Percentiles rank a stretch among this genome's conserved stretches.
Evolutionary conservation across 2,113 vertebrate genomes (phyloP).

Genomic region (Myrmecophaga tridactyla): DNA sequence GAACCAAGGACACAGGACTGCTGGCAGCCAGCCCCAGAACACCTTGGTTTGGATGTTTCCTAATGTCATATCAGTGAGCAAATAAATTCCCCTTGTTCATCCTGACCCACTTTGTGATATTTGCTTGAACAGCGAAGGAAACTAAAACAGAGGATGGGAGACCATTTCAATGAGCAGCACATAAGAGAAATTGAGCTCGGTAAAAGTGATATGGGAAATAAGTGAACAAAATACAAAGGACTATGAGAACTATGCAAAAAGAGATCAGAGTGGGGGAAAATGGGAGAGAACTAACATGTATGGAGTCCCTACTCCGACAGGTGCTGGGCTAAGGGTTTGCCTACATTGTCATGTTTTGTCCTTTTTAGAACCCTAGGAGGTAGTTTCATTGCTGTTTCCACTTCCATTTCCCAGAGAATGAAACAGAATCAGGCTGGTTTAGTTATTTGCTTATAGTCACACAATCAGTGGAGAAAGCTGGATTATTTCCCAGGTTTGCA

Average conservation of each 20-base stretch:
- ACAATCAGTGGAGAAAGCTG: constrained; percentile 47
- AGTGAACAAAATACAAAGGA: not conserved
- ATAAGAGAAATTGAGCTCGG: not conserved
- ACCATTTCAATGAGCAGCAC: not conserved
- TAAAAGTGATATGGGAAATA: not conserved
- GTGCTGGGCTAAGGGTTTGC: not conserved
- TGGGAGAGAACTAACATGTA: not conserved
- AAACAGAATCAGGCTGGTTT: not conserved
- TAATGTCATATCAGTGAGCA: too few species aligned
- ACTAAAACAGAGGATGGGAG: not conserved
- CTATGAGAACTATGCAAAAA: fast-evolving
- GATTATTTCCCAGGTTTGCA: constrained; percentile 54
- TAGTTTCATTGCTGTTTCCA: constrained; percentile 19
- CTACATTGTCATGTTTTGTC: not conserved
- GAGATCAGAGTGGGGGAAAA: not conserved
- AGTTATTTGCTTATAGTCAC: constrained; percentile 48
- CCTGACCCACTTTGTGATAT: too few species aligned
- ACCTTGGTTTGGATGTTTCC: too few species aligned
- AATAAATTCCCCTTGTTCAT: too few species aligned
- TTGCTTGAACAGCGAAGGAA: too few species aligned
- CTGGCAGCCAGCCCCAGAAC: too few species aligned
- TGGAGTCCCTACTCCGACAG: fast-evolving
- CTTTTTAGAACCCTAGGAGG: not conserved
- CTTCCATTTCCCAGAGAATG: not conserved
- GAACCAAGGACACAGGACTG: too few species aligned